Evolutionary conservation across 2,888 invertebrate genomes (phyloP), one percentile per base, ranked within the genome.

Genomic region (Melieria picta): DNA sequence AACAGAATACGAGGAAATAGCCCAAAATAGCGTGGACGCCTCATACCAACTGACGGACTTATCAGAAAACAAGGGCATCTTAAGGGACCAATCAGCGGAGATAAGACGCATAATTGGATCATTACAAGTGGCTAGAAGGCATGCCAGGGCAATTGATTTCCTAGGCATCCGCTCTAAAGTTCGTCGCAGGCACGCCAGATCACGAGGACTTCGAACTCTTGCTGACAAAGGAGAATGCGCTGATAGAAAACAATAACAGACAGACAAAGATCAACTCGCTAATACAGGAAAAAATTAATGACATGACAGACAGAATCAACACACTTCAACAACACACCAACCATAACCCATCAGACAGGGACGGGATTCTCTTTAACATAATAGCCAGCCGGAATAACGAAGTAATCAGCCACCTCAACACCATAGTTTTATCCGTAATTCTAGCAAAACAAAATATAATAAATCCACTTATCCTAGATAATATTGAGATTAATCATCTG

Each of bases 241-340:
- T 65, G 7, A 65, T 65, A 7, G 65, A 65, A 52, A 65, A 65
- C 13, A 65, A 16, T 7, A 65, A 65, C 7, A 16, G 30, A 43
- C 65, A 65, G 13, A 65, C 55, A 7, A 65, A 52, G 45, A 65
- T 65, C 30, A 55, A 65, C 55, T 55, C 65, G 5, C 47, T 65
- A 42, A 6, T 63, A 11, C 13, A 63, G 16, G 48, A 63, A 30
- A 45, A 43, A 63, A 63, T 63, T 10, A 63, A 65, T 48, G 55
- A n/a, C 48, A n/a, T 55, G 10, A 52, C 46, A 9, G 7, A 45
- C 13, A 9, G 10, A 7, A 52, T 30, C 13, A 65, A 45, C n/a
- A 5, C n/a, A 50, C 11, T 65, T 7, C 30, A 55, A 42, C 13
- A 52, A 10, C 11, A 16, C 43, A 10, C 13, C 9, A n/a, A 55